Conservation (phyloP, 2,888 invertebrate species). For the Thalpophila matura region DNA sequence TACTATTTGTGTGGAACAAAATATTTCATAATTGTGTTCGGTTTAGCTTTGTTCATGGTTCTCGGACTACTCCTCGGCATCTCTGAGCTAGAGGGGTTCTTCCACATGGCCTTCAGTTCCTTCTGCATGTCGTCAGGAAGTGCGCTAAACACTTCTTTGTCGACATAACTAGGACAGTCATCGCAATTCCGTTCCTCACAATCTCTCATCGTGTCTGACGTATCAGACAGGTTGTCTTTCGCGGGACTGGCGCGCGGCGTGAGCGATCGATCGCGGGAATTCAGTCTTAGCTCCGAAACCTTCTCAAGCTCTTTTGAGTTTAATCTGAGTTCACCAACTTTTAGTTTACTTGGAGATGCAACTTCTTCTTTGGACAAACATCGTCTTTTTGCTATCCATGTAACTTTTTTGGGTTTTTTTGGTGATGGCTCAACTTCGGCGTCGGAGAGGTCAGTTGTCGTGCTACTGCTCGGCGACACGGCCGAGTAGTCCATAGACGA, state of each 20-base stretch:
- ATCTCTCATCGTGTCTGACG: conserved; percentile 84
- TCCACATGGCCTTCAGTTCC: conserved; percentile 93
- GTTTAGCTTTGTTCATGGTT: conserved; percentile 89
- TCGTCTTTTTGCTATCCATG: conserved; percentile 87
- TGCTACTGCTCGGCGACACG: conserved; percentile 86
- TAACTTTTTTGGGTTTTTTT: conserved; percentile 92
- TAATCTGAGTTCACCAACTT: conserved; percentile 92
- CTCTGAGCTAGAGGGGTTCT: conserved; percentile 85
- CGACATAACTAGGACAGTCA: conserved; percentile 92
- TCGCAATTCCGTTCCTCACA: conserved; percentile 82
- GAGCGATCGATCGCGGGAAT: conserved; percentile 84
- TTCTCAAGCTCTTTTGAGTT: conserved; percentile 92
- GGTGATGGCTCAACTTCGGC: conserved; percentile 94
- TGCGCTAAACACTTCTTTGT: conserved; percentile 93
- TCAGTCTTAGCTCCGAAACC: conserved; percentile 86
- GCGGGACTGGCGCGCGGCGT: conserved; percentile 87
- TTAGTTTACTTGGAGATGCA: conserved; percentile 93
- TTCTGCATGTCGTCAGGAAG: conserved; percentile 93
- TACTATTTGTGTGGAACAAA: conserved; percentile 93
- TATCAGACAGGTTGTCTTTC: conserved; percentile 83
- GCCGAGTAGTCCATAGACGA: conserved; percentile 88
- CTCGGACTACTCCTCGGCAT: conserved; percentile 84
- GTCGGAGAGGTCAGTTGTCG: conserved; percentile 92
- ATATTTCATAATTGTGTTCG: conserved; percentile 93
- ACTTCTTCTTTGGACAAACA: conserved; percentile 88